Base-by-base conservation (phyloP, 2,888 invertebrate genomes). In the Caenorhabditis zanzibari region DNA sequence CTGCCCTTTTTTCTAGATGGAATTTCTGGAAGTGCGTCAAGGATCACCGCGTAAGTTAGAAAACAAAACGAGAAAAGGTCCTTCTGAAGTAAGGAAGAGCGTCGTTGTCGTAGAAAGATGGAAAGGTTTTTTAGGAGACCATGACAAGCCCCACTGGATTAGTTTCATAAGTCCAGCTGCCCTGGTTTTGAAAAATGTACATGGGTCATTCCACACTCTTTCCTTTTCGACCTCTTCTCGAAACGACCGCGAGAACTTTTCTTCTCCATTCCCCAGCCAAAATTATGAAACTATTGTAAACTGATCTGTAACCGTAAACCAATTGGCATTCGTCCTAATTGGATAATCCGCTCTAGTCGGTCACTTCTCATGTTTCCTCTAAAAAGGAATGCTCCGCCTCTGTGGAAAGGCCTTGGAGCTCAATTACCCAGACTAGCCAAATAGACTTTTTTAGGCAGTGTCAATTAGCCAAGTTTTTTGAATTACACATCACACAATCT, bases 11-110 rank as follows among this genome's bases (percentile, higher is more conserved):
- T 47, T 83, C 49, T 68, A 80, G 63, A 85, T 81, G 82, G 85
- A 85, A 72, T 85, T 85, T 85, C 81, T 82, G 72, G 82, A 81
- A 75, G 85, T 82, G 49, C 81, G 79, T 32, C 84, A 84, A 84
- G 84, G 84, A 81, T 81, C 84, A 63, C 69, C 79, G 74, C 79
- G 83, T 83, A 79, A 83, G 83, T 83, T 79, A 77, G 71, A 59
- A 28, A 56, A n/a, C n/a, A 28, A n/a, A 9, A 49, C 9, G 14
- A n/a, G 26, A 44, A 44, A 24, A 47, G 44, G 28, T 44, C 26
- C 28, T 24, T 63, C 52, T 64, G 32, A 64, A 52, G 73, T 16
- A 16, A 41, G 28, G 52, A 41, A 71, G 56, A 68, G 69, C 44
- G 63, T 63, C 52, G 72, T 64, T 63, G 69, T 71, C 54, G 71